These are phyloP conservation scores for Parauchenoglanis punctatus DNA, from an alignment of 2,797 vertebrate species.

Conservation along the genomic window DNA sequence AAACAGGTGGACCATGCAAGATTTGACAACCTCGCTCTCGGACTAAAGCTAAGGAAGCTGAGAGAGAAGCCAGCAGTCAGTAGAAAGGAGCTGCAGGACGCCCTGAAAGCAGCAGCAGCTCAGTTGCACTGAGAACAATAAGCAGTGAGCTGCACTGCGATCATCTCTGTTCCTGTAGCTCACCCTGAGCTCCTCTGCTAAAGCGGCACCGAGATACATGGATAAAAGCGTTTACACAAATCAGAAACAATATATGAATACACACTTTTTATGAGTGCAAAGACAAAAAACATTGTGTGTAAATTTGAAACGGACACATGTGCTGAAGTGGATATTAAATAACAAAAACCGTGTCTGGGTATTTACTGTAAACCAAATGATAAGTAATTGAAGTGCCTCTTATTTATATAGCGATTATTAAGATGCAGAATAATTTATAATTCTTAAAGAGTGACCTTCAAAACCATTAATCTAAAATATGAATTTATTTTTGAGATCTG, in stretches of 20 bases:
- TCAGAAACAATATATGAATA: no score
- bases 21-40: not conserved
- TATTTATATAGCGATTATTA: not conserved
- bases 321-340: not conserved
- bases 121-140: not conserved
- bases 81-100: not conserved
- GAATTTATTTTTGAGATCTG: not conserved
- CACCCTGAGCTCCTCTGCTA: not conserved
- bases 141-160: not conserved
- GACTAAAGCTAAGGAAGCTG: not conserved
- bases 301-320: not conserved
- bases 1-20: not conserved
- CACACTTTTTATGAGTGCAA: not conserved
- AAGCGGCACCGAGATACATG: not conserved
- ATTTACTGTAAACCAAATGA: not conserved
- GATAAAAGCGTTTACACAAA: not conserved
- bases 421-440: not conserved
- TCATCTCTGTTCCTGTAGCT: not conserved
- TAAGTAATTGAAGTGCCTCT: not conserved
- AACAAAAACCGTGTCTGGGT: not conserved
- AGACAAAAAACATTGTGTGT: not conserved
- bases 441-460: not conserved
- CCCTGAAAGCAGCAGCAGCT: not conserved
- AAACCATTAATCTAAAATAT: not conserved
- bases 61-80: not conserved